Percentiles rank a stretch among this genome's conserved stretches.
Conservation (phyloP, 2,888 invertebrate genomes). For the Polydrusus tereticollis region DNA sequence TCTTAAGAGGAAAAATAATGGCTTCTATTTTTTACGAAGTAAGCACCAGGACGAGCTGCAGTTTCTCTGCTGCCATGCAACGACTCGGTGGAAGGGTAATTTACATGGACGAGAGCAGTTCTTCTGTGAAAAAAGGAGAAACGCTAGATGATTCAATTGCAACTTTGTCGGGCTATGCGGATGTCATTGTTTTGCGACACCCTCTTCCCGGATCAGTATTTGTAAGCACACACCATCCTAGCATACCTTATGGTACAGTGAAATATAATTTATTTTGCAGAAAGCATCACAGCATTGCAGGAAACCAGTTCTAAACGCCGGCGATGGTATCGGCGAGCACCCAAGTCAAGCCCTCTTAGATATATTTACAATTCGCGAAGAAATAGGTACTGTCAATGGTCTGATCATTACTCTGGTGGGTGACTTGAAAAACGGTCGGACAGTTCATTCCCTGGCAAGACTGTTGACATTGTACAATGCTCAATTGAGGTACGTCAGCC, state of each 20-base stretch:
- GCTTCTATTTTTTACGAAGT: slow-evolving; percentile 98
- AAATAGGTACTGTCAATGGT: slow-evolving; percentile 98
- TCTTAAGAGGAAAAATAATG: slow-evolving; percentile 87
- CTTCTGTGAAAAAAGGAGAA: slow-evolving; percentile 97
- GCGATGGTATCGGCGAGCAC: slow-evolving; percentile 97
- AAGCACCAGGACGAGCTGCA: slow-evolving; percentile 95
- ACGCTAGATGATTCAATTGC: slow-evolving; percentile 89
- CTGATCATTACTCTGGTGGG: slow-evolving; percentile 98
- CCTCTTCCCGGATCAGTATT: slow-evolving; percentile 92
- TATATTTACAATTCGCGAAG: slow-evolving; percentile 97
- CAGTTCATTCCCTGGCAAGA: slow-evolving; percentile 96
- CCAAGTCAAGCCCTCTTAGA: slow-evolving; percentile 98
- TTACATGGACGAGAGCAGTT: slow-evolving; percentile 89
- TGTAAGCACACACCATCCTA: slow-evolving; percentile 70
- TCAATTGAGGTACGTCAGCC: slow-evolving; percentile 84
- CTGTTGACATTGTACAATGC: slow-evolving; percentile 95
- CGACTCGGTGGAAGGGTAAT: slow-evolving; percentile 94
- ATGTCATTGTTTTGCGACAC: slow-evolving; percentile 94
- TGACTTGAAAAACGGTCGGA: slow-evolving; percentile 96
- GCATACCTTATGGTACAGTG: no score
- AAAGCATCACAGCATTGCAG: slow-evolving; percentile 85
- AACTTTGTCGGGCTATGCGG: slow-evolving; percentile 92
- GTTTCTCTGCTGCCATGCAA: slow-evolving; percentile 97
- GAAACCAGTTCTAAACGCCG: slow-evolving; percentile 97
- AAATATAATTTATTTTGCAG: slow-evolving; percentile 67